Base-by-base conservation (phyloP, 2,797 vertebrate species). In the Anniella stebbinsi region DNA sequence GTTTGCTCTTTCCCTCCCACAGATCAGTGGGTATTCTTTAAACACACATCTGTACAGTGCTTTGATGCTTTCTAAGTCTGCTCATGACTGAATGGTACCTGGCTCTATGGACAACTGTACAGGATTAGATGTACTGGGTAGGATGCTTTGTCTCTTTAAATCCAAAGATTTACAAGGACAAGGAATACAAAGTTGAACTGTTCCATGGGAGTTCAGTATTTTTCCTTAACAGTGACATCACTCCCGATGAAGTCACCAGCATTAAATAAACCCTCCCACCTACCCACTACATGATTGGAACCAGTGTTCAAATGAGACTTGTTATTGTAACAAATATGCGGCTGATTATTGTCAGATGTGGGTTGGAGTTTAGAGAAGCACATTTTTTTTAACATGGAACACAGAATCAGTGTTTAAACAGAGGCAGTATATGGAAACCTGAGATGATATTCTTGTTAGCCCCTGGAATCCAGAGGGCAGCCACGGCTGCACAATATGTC, bases 291-390 rank as follows among this genome's bases (percentile, higher is more conserved):
- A 73, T 57, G 89, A 92, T 87, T 4, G 73, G 95, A 96, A 95
- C 95, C 95, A 96, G 95, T 93, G 94, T 95, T 95, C 93, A 95
- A 95, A 96, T 63, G 73, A 95, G 95, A 92, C 93, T 93, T 94
- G 95, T 96, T 96, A 95, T 95, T 96, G 95, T 94, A 96, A 94
- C 93, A 94, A 96, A 96, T 95, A 95, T 92, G 94, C 72, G 93
- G 90, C 94, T 96, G 95, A 95, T 96, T 95, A 95, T 93, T 96
- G 94, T 96, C 96, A 96, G 95, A 96, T 96, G 96, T 95, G 93
- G 93, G 93, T 87, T 94, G 94, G 94, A 94, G 94, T 94, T 92
- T 95, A 94, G 91, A 94, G 73, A 95, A 95, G 93, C 38, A 0
- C 92, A 94, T 91, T 95, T 63, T 25, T 63, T 92, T 5, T 69